A percentile compares a stretch with the other conserved stretches of the same genome.
Evolutionary conservation across 2,888 invertebrate genomes (phyloP).

Genomic region (Aphrophora alni): DNA sequence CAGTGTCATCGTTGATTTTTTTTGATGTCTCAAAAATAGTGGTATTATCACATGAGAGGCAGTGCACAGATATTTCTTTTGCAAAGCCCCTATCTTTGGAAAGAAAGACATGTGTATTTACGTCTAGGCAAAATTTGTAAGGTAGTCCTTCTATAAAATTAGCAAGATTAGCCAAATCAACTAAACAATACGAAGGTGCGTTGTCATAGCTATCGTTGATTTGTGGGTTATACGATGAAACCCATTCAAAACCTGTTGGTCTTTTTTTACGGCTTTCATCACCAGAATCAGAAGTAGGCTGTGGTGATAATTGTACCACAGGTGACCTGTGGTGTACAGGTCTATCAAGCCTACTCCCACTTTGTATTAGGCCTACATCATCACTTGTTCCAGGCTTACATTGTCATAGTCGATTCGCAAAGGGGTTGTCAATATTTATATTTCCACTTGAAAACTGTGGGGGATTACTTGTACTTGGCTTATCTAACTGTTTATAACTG

Average conservation of each 20-base stretch:
- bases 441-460: no score
- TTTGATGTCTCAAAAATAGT: conserved; percentile 4
- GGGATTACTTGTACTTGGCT: no score
- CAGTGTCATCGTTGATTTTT: conserved; percentile 12
- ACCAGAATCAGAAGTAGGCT: background rate
- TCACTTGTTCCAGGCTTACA: no score
- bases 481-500: no score
- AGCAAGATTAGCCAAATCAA: conserved; percentile 7
- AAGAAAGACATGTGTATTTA: conserved; percentile 4
- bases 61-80: conserved; percentile 18
- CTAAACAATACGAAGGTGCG: conserved; percentile 21
- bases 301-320: no score
- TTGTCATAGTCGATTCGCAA: no score
- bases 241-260: conserved; percentile 14
- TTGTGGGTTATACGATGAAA: conserved; percentile 13
- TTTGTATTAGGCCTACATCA: no score
- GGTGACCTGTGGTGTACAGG: no score
- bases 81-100: conserved; percentile 10
- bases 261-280: conserved; percentile 14
- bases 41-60: background rate
- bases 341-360: no score
- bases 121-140: conserved; percentile 19
- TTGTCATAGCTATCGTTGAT: background rate
- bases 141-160: conserved; percentile 17
- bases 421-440: no score